phyloP scores from a whole-genome alignment of 1,140 invertebrate genomes.

The Heliothis virescens region DNA sequence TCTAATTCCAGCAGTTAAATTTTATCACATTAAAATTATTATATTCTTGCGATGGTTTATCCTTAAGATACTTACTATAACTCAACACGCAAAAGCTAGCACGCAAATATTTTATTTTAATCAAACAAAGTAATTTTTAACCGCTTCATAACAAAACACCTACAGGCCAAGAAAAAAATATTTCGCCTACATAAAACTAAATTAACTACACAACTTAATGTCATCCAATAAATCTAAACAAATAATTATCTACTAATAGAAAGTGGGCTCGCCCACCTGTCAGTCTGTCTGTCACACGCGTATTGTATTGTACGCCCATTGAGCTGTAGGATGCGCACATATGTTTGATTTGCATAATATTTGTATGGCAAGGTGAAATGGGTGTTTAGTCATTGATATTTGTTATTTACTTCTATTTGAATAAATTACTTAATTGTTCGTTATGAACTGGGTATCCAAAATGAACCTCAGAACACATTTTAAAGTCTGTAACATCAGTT shows the following conservation, averaged over 20 bases:
- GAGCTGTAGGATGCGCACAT: conserved; percentile 31
- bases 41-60: too few relatives aligned
- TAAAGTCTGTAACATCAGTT: too few relatives aligned
- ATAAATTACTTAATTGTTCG: too few relatives aligned
- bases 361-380: conserved; percentile 5
- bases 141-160: too few relatives aligned
- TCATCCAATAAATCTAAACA: conserved; percentile 15
- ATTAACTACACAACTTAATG: background rate
- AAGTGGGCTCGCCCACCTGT: conserved; percentile 39
- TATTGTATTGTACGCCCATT: conserved; percentile 11
- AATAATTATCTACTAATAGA: conserved; percentile 13
- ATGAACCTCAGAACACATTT: too few relatives aligned
- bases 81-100: too few relatives aligned
- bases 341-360: conserved; percentile 4
- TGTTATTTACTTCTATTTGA: background rate
- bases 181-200: background rate
- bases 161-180: background rate
- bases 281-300: background rate
- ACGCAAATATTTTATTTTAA: too few relatives aligned
- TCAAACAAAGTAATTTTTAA: too few relatives aligned
- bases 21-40: too few relatives aligned
- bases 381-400: conserved; percentile 12
- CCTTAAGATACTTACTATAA: too few relatives aligned
- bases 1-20: too few relatives aligned
- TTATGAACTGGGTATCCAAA: too few relatives aligned